Evolutionary conservation across 2,888 invertebrate species (phyloP), one percentile per base, ranked within the genome.

Genomic region (Ischnus inquisitorius): DNA sequence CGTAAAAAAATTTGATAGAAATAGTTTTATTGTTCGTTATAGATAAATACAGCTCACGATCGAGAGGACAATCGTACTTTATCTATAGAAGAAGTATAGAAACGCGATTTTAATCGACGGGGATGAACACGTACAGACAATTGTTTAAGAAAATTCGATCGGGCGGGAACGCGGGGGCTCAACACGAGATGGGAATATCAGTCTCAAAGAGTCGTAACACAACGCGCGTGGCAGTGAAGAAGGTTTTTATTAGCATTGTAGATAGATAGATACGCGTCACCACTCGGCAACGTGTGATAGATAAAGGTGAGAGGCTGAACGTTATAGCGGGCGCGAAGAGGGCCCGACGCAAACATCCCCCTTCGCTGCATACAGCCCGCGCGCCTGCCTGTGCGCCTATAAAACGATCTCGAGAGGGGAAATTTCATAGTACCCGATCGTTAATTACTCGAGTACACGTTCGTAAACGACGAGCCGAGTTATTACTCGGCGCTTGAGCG

Each of bases 181-280:
- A 65, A 72, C 43, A 74, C 16, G 43, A 39, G 5, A 39, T 41
- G 41, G 54, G 51, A 48, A 78, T 82, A 78, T 86, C 85, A 86
- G 85, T 86, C 86, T 86, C 75, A 83, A 77, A 82, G 78, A 79
- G 79, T 84, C 57, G 80, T 83, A 85, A 86, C 79, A 82, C 64
- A 85, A 75, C 69, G 43, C 43, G 72, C 34, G 54, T 80, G 84
- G 81, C 82, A 84, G 82, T 83, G 72, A 77, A 83, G 84, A 81
- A 85, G 82, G 72, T 77, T 57, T 34, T 64, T 79, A 68, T 4
- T 51, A 69, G 48, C 54, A 48, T 51, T 39, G 74, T 68, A 28
- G 28, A 43, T 41, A 64, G 43, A 74, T 46, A 28, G 48, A 75
- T 12, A 65, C 46, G 57, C 22, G 46, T 25, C 64, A 12, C 48